phyloP scores from a whole-genome alignment of 2,888 invertebrate species.

The Malachius bipustulatus region DNA sequence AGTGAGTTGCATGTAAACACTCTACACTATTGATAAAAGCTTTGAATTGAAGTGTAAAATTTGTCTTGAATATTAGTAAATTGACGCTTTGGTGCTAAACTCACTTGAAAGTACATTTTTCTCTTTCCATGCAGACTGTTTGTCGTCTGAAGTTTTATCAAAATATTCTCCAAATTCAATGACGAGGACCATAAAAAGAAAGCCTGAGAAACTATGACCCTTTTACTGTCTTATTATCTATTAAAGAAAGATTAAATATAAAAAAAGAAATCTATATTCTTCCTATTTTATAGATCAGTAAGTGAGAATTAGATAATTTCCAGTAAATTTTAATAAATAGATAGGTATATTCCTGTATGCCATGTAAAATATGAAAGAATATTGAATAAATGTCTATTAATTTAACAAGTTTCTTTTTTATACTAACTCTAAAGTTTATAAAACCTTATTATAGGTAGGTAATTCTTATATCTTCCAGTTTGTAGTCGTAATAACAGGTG shows the following conservation, averaged over 20 bases:
- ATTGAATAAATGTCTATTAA: conserved; percentile 1
- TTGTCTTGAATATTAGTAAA: too few species aligned
- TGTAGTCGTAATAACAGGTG: too few species aligned
- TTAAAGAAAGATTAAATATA: neutral
- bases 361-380: neutral
- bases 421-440: too few species aligned
- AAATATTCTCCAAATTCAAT: neutral
- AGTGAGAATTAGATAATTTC: conserved; percentile 16
- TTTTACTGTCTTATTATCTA: conserved; percentile 1
- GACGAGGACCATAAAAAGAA: conserved; percentile 1
- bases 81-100: too few species aligned
- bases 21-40: too few species aligned
- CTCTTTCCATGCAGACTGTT: too few species aligned
- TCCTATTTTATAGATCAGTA: conserved; percentile 29
- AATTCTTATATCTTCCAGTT: too few species aligned
- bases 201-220: conserved; percentile 2
- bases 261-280: conserved; percentile 29
- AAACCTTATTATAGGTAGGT: too few species aligned
- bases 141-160: neutral
- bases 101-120: too few species aligned
- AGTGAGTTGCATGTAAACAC: too few species aligned
- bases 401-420: too few species aligned
- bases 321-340: neutral
- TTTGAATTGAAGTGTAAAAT: too few species aligned
- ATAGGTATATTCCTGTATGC: neutral